phyloP scores from a whole-genome alignment of 2,113 vertebrate genomes.

The Polypterus senegalus region DNA sequence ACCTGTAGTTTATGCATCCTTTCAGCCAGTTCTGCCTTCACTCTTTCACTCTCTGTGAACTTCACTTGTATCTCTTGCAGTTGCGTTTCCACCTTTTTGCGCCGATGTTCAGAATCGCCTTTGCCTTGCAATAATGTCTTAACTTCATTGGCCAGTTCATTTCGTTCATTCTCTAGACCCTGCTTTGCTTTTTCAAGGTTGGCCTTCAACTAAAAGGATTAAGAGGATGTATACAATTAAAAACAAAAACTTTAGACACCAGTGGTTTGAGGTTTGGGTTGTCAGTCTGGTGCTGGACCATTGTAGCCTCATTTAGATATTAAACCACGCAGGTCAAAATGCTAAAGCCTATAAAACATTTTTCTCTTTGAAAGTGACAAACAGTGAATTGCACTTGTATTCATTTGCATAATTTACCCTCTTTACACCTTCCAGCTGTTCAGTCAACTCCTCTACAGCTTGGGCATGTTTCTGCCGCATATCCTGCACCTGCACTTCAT shows the following conservation, averaged over 20 bases:
- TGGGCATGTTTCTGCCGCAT: constrained; percentile 89
- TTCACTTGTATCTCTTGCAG: constrained; percentile 86
- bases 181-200: constrained; percentile 92
- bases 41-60: constrained; percentile 68
- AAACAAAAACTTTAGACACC: not conserved
- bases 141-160: constrained; percentile 79
- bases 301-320: too few relatives aligned
- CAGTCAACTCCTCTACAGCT: constrained; percentile 83
- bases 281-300: too few relatives aligned
- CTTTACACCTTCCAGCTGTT: constrained; percentile 91
- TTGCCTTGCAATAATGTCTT: constrained; percentile 80
- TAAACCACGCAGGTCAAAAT: too few relatives aligned
- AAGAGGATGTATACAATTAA: not conserved
- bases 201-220: constrained; percentile 67
- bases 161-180: constrained; percentile 77
- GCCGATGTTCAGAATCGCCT: constrained; percentile 79
- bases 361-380: too few relatives aligned
- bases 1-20: constrained; percentile 79
- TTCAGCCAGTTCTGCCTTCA: constrained; percentile 64
- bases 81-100: constrained; percentile 78
- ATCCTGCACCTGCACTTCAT: constrained; percentile 78
- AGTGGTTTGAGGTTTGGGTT: not conserved
- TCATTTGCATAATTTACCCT: constrained; percentile 46
- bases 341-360: too few relatives aligned
- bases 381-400: too few relatives aligned